These are phyloP conservation scores for Watersipora subatra DNA, from an alignment of 1,140 invertebrate species.

Conservation along the genomic window DNA sequence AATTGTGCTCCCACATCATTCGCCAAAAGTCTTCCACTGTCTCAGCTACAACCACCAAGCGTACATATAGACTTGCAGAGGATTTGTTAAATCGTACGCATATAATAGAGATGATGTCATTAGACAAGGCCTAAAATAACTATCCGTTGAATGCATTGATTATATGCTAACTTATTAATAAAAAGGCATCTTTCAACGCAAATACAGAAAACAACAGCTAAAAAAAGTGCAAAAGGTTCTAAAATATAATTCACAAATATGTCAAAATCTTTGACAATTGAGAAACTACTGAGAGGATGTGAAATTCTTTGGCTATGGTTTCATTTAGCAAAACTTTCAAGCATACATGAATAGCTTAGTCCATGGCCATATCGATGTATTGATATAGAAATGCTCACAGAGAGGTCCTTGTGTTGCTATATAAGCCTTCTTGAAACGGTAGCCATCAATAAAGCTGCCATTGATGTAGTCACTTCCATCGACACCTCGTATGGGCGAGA, in stretches of 20 bases:
- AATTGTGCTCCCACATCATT: constrained; percentile 99
- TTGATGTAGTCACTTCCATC: constrained; percentile 99
- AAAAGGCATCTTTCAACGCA: too few relatives aligned
- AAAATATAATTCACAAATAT: too few relatives aligned
- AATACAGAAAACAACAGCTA: too few relatives aligned
- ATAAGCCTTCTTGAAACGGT: constrained; percentile 83
- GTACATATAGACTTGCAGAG: too few relatives aligned
- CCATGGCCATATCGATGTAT: too few relatives aligned
- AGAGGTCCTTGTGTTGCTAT: constrained; percentile 96
- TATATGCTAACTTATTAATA: neutral
- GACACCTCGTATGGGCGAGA: constrained; percentile 73
- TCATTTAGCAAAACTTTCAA: too few relatives aligned
- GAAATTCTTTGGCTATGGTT: too few relatives aligned
- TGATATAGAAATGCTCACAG: constrained; percentile 59
- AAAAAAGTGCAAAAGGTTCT: too few relatives aligned
- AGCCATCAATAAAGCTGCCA: constrained; percentile 91
- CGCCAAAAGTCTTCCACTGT: constrained; percentile 98
- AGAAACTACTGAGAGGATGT: too few relatives aligned
- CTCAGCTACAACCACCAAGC: constrained; percentile 53
- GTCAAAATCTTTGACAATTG: too few relatives aligned
- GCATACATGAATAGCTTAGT: too few relatives aligned
- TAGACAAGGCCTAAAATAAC: neutral
- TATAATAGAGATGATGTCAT: neutral
- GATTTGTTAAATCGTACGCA: too few relatives aligned
- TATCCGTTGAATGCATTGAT: neutral